phyloP scores from a whole-genome alignment of 2,113 vertebrate genomes.

The Athene noctua region DNA sequence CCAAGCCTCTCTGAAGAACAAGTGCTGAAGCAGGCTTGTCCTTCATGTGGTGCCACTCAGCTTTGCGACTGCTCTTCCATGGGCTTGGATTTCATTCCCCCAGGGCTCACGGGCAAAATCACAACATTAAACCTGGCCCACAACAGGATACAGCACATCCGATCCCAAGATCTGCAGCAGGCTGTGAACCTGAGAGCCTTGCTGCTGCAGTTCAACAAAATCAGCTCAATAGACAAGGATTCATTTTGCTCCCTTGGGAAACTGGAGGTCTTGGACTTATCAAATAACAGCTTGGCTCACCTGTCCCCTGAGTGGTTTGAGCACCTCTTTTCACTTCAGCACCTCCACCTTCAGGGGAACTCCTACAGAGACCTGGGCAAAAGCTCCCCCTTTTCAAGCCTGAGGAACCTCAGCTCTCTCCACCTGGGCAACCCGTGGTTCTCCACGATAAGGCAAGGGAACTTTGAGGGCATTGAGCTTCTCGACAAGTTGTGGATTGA shows the following conservation, averaged over 20 bases:
- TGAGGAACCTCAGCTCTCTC: slow-evolving; percentile 70
- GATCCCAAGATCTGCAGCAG: slow-evolving; percentile 59
- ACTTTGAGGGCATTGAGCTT: slow-evolving; percentile 74
- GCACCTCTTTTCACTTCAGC: slow-evolving; percentile 70
- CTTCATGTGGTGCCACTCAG: slow-evolving; percentile 31
- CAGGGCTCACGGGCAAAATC: slow-evolving; percentile 12
- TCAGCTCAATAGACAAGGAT: slow-evolving; percentile 67
- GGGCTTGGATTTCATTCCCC: slow-evolving; percentile 62
- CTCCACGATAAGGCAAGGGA: slow-evolving; percentile 31
- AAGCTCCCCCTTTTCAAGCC: slow-evolving; percentile 67
- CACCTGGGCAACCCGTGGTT: slow-evolving; percentile 69
- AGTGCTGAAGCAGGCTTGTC: background rate
- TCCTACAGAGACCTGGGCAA: slow-evolving; percentile 71
- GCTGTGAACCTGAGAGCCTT: slow-evolving; percentile 69
- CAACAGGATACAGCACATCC: slow-evolving; percentile 72
- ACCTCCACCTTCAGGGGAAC: slow-evolving; percentile 77
- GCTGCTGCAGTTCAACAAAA: slow-evolving; percentile 66
- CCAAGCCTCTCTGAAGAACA: background rate
- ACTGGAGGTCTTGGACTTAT: slow-evolving; percentile 80
- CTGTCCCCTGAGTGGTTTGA: slow-evolving; percentile 79
- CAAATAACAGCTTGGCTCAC: slow-evolving; percentile 70
- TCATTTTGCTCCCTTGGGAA: slow-evolving; percentile 67
- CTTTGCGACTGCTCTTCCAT: slow-evolving; percentile 68
- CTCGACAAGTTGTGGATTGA: slow-evolving; percentile 73
- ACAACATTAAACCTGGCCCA: slow-evolving; percentile 72